Base-by-base conservation (phyloP, 2,113 vertebrate species). In the Phyllopteryx taeniolatus region DNA sequence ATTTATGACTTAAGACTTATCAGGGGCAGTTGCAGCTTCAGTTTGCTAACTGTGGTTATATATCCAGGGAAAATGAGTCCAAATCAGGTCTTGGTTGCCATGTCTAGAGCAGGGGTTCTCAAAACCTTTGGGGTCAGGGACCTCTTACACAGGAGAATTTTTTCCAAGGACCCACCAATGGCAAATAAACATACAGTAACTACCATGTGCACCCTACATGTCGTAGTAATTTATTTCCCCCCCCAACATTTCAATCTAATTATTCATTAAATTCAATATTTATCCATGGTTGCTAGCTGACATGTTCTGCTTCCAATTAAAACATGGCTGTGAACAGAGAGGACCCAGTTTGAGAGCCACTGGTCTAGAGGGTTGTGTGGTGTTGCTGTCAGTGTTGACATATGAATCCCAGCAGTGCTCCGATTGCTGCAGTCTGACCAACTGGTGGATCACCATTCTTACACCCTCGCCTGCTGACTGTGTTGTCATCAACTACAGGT, bases 381-480 rank as follows among this genome's bases (percentile, higher is more conserved):
- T 43, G 56, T 12, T 77, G 68, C 65, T 61, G 68, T 73, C 77
- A 42, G 8, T 47, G 54, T 59, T 59, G 80, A 75, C 73, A 56
- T 47, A 35, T 79, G 81, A 81, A 73, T 76, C 72, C 72, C 78
- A 76, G 74, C 62, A 54, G 72, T 65, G 70, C 13, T 44, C 56
- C 75, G 72, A 68, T 78, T 59, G 69, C 72, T 78, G 71, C 74
- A 71, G 61, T 53, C 56, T 70, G 68, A 44, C 42, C 76, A 49
- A 47, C 63, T 70, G 72, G 64, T 74, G 57, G 2, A 2, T 74
- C 57, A 68, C 69, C 22, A 46, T 68, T 61, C 49, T 67, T 68
- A 33, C n/a, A 15, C 54, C 35, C 51, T 42, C 6, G 60, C n/a
- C 61, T 75, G 60, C 59, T 78, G 79, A 39, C 70, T 35, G 56